Evolutionary conservation across 2,888 invertebrate genomes (phyloP).

Genomic region (Drosophila koepferae): DNA sequence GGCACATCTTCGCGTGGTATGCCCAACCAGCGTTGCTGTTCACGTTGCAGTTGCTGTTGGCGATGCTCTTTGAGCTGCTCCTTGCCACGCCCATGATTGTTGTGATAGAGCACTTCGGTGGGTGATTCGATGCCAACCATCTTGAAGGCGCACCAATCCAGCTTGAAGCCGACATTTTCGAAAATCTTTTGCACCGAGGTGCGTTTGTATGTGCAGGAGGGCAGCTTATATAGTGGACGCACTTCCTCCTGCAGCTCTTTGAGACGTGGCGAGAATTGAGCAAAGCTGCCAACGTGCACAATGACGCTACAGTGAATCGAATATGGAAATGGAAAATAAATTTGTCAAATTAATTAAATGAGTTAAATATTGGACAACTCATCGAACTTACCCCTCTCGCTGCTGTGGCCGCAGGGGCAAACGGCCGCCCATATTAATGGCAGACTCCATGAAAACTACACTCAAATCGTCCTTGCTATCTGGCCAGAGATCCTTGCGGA

Average conservation of each 20-base stretch:
- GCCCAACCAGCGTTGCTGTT: conserved; percentile 87
- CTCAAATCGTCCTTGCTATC: conserved; percentile 91
- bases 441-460: conserved; percentile 93
- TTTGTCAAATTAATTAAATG: too few species aligned
- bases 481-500: conserved; percentile 91
- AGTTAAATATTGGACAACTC: neutral
- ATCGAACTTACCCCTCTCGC: conserved; percentile 89
- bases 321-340: neutral
- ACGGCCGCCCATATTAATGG: conserved; percentile 93
- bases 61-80: conserved; percentile 38
- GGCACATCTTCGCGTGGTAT: conserved; percentile 87
- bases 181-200: conserved; percentile 94
- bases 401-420: conserved; percentile 93
- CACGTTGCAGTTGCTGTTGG: conserved; percentile 33
- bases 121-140: conserved; percentile 87
- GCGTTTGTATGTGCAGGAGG: conserved; percentile 93
- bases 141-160: conserved; percentile 96
- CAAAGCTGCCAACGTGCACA: conserved; percentile 91
- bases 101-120: conserved; percentile 84
- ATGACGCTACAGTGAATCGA: conserved; percentile 87
- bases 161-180: conserved; percentile 90
- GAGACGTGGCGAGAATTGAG: conserved; percentile 88
- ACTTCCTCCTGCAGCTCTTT: conserved; percentile 89
- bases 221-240: conserved; percentile 91
- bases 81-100: conserved; percentile 72